A percentile compares a stretch with the other conserved stretches of the same genome.
phyloP scores from a whole-genome alignment of 2,888 invertebrate genomes.

The Ophonus ardosiacus region DNA sequence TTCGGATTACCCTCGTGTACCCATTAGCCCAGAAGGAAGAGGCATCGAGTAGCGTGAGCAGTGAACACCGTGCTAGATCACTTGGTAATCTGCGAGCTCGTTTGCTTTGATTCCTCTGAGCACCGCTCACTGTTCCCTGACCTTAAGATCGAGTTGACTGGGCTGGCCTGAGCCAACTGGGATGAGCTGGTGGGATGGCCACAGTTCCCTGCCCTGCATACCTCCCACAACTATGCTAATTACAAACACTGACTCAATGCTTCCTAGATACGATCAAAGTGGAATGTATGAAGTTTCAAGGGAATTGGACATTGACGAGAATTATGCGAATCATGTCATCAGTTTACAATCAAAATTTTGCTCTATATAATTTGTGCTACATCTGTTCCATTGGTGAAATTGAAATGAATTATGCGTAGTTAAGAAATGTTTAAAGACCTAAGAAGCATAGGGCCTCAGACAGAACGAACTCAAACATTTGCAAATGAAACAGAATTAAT shows the following conservation, averaged over 20 bases:
- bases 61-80: constrained; percentile 3
- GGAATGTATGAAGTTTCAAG: not conserved
- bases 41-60: not conserved
- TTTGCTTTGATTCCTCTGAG: constrained; percentile 31
- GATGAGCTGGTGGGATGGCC: constrained; percentile 6
- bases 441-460: too few species aligned
- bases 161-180: not conserved
- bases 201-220: not conserved
- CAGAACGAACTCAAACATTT: too few species aligned
- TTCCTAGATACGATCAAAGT: not conserved
- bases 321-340: not conserved
- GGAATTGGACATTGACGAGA: not conserved
- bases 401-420: not conserved
- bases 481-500: too few species aligned
- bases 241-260: not conserved
- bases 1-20: constrained; percentile 22
- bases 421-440: not conserved
- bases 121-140: not conserved
- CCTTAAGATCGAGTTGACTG: not conserved
- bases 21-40: constrained; percentile 2
- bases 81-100: constrained; percentile 23
- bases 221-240: constrained; percentile 23
- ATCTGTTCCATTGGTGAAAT: not conserved
- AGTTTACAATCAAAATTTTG: not conserved
- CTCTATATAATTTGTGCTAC: not conserved